Base-by-base conservation (phyloP, 2,113 vertebrate species). In the Riparia riparia region DNA sequence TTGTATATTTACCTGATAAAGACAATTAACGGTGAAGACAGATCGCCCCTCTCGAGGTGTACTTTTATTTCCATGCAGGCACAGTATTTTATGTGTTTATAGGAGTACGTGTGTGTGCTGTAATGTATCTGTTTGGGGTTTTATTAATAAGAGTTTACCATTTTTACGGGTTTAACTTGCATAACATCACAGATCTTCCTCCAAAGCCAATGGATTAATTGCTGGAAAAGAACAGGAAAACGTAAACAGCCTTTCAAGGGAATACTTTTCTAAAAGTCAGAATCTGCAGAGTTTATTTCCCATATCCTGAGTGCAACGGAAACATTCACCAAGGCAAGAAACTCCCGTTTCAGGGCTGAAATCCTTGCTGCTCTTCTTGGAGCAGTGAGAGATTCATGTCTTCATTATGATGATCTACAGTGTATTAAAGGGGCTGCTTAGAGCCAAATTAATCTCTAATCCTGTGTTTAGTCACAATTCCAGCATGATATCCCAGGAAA, bases 91-190 rank as follows among this genome's bases (percentile, higher is more conserved):
- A 5, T 51, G 20, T 34, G 9, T 79, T 41, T 49, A 41, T 42
- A 6, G 42, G 22, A 25, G 42, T 6, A 3, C 2, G 7, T 79
- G 80, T 60, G 88, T 95, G 91, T 96, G 95, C 95, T 97, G 92
- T 77, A 89, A 94, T 74, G 86, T 90, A 32, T 94, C 93, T 97
- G 93, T 91, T 97, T 95, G 89, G 96, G 94, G 71, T 3, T 86
- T 86, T 95, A 96, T 96, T 97, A 96, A 95, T 91, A 95, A 96
- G 95, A 93, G 87, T 89, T 96, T 94, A 50, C 92, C 81, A 95
- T 94, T 97, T 96, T 93, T 97, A 96, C 95, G 86, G 92, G 84
- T 77, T 97, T 90, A 44, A 91, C 85, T 94, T 96, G 85, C 95
- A 90, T 82, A 95, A 95, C 97, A 97, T 82, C 97, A 94, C 74